Evolutionary conservation across 2,888 invertebrate species (phyloP).

Genomic region (Nipponacmea schrenckii): DNA sequence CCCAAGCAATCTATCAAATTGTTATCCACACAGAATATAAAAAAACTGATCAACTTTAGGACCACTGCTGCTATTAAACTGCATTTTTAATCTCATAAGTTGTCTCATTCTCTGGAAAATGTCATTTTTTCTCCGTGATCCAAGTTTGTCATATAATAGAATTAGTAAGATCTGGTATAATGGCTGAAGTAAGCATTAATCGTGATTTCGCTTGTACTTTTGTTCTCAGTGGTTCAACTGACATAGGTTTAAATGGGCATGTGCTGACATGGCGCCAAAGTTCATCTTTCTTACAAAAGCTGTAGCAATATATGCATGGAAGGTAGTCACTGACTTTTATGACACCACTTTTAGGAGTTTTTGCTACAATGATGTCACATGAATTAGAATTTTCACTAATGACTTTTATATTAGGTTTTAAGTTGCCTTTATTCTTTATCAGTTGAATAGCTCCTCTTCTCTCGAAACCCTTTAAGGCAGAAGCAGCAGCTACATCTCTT

Average conservation of each 20-base stretch:
- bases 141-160: constrained; percentile 13
- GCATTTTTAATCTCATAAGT: constrained; percentile 8
- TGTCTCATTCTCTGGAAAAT: constrained; percentile 12
- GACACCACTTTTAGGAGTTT: neutral
- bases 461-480: neutral
- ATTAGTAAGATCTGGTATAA: neutral
- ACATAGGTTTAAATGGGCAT: neutral
- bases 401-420: constrained; percentile 1
- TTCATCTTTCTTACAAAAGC: neutral
- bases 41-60: neutral
- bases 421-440: constrained; percentile 4
- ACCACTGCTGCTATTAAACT: neutral
- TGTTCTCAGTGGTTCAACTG: neutral
- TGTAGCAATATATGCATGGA: constrained; percentile 10
- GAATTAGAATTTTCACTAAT: neutral
- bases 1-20: constrained; percentile 4
- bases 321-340: neutral
- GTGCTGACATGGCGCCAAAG: constrained; percentile 7
- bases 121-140: neutral
- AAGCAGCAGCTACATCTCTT: neutral
- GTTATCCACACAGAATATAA: neutral
- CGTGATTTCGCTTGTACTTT: neutral
- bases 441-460: neutral
- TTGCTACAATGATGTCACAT: constrained; percentile 2
- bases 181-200: neutral